Evolutionary conservation across 1,140 invertebrate genomes (phyloP), one percentile per base, ranked within the genome.

Genomic region (Trypoxylus dichotomus): DNA sequence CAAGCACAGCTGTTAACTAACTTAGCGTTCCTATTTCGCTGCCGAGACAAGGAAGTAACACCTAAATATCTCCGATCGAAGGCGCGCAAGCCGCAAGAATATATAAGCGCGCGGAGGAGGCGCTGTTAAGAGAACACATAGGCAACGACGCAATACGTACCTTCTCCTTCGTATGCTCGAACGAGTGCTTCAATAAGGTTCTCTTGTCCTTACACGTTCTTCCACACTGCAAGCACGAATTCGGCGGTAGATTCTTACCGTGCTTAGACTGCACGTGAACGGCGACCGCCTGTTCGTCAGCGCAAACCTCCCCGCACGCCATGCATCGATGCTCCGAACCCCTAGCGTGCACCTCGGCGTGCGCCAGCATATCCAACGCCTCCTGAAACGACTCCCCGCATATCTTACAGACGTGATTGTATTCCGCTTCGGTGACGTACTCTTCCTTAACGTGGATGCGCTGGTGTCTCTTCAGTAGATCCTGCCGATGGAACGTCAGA

Each of bases 331-430:
- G 87, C 37, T 89, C 87, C 75, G 85, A 83, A 79, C 86, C 89
- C 80, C 92, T 89, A 29, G 92, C 90, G 84, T 94, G 93, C 1
- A 91, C 87, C 87, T 94, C 93, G 1, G 93, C 92, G 85, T 94
- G 93, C 19, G 92, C 91, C n/a, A 93, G 86, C 60, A 95, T 87
- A 81, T 93, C 92, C 75, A 93, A 85, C 27, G 92, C 92, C 83
- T 93, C 92, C 24, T 90, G 89, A 84, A 94, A 94, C 58, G 89
- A 90, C 85, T 94, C 92, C 32, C 93, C 93, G 84, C 93, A 94
- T 42, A 93, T 92, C 82, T 91, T 92, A 83, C 93, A 95, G 77
- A 91, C 88, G 78, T 92, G 91, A 83, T 84, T 84, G 37, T 83
- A 86, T 32, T 83, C 83, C n/a, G 82, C 81, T 3, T 84, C 85